These are phyloP conservation scores for Anastrepha obliqua DNA, from an alignment of 1,140 invertebrate genomes.

Conservation along the genomic window DNA sequence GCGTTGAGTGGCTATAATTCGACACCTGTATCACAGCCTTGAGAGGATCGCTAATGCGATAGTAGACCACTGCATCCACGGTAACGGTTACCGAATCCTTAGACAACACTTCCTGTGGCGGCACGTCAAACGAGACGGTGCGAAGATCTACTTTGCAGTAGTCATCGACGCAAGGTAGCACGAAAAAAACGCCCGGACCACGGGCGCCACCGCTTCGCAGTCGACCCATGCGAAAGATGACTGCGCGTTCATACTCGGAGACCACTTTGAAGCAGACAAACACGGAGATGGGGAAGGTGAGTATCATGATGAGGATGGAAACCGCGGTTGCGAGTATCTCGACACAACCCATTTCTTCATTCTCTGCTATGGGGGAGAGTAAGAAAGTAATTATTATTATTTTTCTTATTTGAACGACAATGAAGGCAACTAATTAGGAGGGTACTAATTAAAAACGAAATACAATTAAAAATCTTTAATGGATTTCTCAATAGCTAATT, in stretches of 20 bases:
- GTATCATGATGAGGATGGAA: slow-evolving; percentile 85
- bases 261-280: slow-evolving; percentile 88
- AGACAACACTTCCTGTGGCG: slow-evolving; percentile 85
- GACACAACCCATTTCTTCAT: slow-evolving; percentile 80
- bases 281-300: slow-evolving; percentile 89
- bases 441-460: too few relatives aligned
- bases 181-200: slow-evolving; percentile 90
- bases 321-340: slow-evolving; percentile 88
- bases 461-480: too few relatives aligned
- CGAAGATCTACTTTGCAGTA: slow-evolving; percentile 92
- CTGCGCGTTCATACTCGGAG: slow-evolving; percentile 90
- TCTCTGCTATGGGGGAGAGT: slow-evolving; percentile 74
- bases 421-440: too few relatives aligned
- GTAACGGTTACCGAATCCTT: slow-evolving; percentile 95
- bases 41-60: slow-evolving; percentile 85
- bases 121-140: slow-evolving; percentile 79
- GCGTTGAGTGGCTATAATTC: slow-evolving; percentile 88
- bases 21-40: slow-evolving; percentile 88
- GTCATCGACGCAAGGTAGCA: slow-evolving; percentile 92
- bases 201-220: slow-evolving; percentile 77
- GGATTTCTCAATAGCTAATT: too few relatives aligned
- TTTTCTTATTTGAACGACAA: neutral
- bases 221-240: slow-evolving; percentile 91
- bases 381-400: neutral
- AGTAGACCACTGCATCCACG: slow-evolving; percentile 95